Percentiles rank a stretch among this genome's conserved stretches.
Conservation (phyloP, 2,113 vertebrate genomes). For the Chaetura pelagica region DNA sequence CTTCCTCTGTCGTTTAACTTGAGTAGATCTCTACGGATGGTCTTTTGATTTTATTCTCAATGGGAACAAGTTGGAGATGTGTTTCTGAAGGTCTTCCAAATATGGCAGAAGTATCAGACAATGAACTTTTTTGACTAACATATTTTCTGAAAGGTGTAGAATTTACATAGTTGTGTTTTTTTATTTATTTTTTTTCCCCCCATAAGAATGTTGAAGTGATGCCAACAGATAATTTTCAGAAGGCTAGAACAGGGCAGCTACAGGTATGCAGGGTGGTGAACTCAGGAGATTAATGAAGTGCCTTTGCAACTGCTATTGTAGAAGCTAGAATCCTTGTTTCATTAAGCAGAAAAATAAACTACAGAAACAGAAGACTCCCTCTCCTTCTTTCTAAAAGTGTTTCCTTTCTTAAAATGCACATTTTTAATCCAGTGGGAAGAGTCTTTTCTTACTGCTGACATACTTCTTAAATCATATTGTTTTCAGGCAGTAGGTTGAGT, state of each 20-base stretch:
- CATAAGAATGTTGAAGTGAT: background rate
- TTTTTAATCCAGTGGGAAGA: constrained; percentile 73
- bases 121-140: background rate
- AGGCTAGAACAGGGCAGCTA: constrained; percentile 45
- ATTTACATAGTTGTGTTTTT: background rate
- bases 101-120: background rate
- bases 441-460: constrained; percentile 72
- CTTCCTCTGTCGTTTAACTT: background rate
- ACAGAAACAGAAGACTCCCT: constrained; percentile 70
- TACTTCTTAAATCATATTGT: constrained; percentile 69
- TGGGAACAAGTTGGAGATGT: background rate
- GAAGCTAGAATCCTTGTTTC: constrained; percentile 66
- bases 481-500: constrained; percentile 67
- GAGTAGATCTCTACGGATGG: background rate
- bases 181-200: background rate
- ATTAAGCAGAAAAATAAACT: constrained; percentile 74
- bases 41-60: background rate
- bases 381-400: constrained; percentile 61
- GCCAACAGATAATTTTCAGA: constrained; percentile 50
- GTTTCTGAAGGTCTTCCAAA: background rate
- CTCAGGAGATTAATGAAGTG: constrained; percentile 57
- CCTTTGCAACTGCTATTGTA: constrained; percentile 60
- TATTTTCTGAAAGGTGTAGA: background rate
- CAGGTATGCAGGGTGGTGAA: constrained; percentile 55
- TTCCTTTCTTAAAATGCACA: constrained; percentile 72